Evolutionary conservation across 2,797 vertebrate genomes (phyloP).

Genomic region (Anniella stebbinsi): DNA sequence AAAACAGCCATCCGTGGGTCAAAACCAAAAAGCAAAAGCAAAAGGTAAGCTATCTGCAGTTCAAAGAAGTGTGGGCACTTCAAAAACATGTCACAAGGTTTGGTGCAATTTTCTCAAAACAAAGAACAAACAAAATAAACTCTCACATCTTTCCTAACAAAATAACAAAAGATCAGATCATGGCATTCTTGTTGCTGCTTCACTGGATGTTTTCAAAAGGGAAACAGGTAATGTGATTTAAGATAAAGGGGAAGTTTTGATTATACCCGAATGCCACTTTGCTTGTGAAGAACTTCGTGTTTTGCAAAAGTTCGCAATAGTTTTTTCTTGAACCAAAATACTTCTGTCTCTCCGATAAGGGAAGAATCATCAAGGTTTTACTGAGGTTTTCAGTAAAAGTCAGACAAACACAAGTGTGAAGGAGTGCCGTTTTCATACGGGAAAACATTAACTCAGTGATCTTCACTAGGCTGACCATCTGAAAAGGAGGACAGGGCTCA

Average conservation of each 20-base stretch:
- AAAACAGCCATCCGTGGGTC: not conserved
- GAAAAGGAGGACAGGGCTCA: too few relatives aligned
- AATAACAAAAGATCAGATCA: not conserved
- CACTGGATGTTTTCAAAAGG: not conserved
- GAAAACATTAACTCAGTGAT: not conserved
- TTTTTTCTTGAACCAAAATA: constrained; percentile 1
- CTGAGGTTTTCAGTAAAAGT: not conserved
- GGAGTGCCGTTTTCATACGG: not conserved
- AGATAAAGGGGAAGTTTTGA: not conserved
- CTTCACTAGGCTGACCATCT: too few relatives aligned
- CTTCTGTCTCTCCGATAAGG: not conserved
- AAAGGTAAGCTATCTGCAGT: not conserved
- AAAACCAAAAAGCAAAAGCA: not conserved
- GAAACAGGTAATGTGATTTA: not conserved
- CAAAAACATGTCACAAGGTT: constrained; percentile 24
- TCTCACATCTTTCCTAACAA: not conserved
- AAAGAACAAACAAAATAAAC: not conserved
- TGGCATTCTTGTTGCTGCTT: not conserved
- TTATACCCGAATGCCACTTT: not conserved
- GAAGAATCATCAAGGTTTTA: not conserved
- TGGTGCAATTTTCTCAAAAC: not conserved
- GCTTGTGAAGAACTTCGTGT: not conserved
- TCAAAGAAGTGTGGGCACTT: not conserved
- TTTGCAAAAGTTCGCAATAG: not conserved
- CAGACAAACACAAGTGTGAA: not conserved